Evolutionary conservation across 2,888 invertebrate species (phyloP), one percentile per base, ranked within the genome.

Genomic region (Gastrophysa polygoni): DNA sequence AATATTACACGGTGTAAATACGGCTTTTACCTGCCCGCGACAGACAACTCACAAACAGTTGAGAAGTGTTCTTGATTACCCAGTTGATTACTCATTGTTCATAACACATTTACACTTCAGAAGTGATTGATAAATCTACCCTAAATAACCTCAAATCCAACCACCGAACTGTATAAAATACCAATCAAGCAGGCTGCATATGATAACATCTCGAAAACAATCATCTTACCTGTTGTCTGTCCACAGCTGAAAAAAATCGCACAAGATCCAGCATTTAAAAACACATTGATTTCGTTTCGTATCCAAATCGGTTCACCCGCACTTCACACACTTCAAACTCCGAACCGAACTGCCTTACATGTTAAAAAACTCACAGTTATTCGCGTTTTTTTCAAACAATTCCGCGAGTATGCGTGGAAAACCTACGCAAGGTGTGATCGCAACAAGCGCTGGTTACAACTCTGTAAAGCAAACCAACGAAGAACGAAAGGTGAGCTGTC

Each of bases 1-100:
- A 68, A 68, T 70, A 70, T 76, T 70, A 64, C 64, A 67, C 70
- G 51, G 73, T 77, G 78, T 79, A 69, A 79, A 76, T 73, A 73
- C 66, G 78, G 74, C 79, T 79, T 78, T 76, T 79, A 79, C 79
- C 78, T 79, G 78, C 76, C 70, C 68, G 67, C 64, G 47, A n/a
- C 14, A n/a, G 14, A 59, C 55, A 74, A 71, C 72, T 75, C 74
- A 71, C 71, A 56, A 70, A 71, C 68, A 69, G 67, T 71, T 73
- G 63, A 51, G 68, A 74, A 74, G 71, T n/a, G n/a, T 74, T 38
- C 11, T n/a, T 38, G 38, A 14, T 38, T 38, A 73, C 67, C 67
- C 68, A 64, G 74, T n/a, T n/a, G n/a, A 72, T 70, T 62, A 60
- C 60, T 61, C 63, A 62, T 68, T 64, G 59, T 57, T 61, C 29